Conservation (phyloP, 2,888 invertebrate species). For the Dusona sp. region DNA sequence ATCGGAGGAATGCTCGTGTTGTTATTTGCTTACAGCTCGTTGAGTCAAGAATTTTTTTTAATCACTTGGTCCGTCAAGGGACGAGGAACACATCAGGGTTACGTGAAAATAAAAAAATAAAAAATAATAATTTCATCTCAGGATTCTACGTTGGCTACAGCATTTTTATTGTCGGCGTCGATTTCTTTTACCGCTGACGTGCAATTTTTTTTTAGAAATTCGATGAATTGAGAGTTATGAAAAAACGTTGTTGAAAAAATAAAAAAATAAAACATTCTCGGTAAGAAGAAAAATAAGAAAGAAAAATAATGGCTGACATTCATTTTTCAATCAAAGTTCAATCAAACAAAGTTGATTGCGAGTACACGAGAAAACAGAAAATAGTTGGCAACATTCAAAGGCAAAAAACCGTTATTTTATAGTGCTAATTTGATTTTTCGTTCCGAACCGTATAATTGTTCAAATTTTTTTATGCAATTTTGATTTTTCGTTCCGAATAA, state of each 20-base stretch:
- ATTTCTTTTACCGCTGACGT: not conserved
- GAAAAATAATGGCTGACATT: not conserved
- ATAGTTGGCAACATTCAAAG: not conserved
- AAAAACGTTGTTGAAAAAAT: not conserved
- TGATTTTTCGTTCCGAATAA: not conserved
- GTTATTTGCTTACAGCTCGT: not conserved
- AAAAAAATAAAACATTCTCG: no score
- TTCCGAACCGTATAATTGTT: not conserved
- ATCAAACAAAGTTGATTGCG: not conserved
- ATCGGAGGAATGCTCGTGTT: conserved; percentile 59
- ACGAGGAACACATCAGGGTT: not conserved
- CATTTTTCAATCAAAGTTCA: not conserved
- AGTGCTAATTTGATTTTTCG: no score
- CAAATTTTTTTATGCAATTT: not conserved
- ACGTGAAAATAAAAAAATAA: not conserved
- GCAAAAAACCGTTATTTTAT: not conserved
- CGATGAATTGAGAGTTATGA: not conserved
- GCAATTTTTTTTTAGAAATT: not conserved
- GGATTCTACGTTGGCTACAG: not conserved
- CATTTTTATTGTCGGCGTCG: not conserved
- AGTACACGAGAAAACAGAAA: not conserved
- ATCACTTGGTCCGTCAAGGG: not conserved
- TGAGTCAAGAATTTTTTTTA: conserved; percentile 15
- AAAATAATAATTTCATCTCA: not conserved
- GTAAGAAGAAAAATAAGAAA: not conserved